A percentile compares a stretch with the other conserved stretches of the same genome.
Evolutionary conservation across 2,888 invertebrate species (phyloP).

Genomic region (Amphipoea oculea): DNA sequence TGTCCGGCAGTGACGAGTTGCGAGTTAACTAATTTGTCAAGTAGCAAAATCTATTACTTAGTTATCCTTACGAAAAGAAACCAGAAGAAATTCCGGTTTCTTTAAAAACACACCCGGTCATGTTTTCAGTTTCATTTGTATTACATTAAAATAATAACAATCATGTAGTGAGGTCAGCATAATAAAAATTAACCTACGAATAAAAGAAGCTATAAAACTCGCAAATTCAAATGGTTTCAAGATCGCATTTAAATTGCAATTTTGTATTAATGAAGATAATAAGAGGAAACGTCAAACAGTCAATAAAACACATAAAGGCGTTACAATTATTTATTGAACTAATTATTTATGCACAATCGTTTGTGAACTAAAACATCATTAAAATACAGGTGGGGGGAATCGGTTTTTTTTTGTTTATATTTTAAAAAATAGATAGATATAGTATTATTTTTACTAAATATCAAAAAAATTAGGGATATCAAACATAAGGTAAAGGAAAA

Average conservation of each 20-base stretch:
- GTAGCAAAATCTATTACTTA: not conserved
- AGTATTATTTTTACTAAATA: not conserved
- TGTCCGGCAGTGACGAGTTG: not conserved
- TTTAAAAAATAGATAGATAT: too few relatives aligned
- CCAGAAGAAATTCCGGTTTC: not conserved
- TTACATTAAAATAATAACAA: not conserved
- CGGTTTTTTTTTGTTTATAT: too few relatives aligned
- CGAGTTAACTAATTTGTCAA: not conserved
- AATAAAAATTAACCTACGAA: not conserved
- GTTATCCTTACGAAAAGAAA: not conserved
- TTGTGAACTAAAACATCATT: slow-evolving; percentile 16
- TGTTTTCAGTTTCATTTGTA: not conserved
- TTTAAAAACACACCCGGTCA: not conserved
- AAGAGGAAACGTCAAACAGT: slow-evolving; percentile 18
- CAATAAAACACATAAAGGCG: slow-evolving; percentile 31
- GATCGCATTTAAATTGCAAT: slow-evolving; percentile 14
- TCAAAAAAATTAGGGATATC: not conserved
- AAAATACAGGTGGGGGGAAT: not conserved
- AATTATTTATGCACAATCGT: slow-evolving; percentile 1
- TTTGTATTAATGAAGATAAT: slow-evolving; percentile 21
- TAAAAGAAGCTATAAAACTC: not conserved
- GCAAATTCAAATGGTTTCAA: slow-evolving; percentile 9
- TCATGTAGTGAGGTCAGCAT: not conserved
- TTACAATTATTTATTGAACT: slow-evolving; percentile 6
- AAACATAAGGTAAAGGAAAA: not conserved